Evolutionary conservation across 2,797 vertebrate species (phyloP), one percentile per base, ranked within the genome.

Genomic region (Gambelia wislizenii): DNA sequence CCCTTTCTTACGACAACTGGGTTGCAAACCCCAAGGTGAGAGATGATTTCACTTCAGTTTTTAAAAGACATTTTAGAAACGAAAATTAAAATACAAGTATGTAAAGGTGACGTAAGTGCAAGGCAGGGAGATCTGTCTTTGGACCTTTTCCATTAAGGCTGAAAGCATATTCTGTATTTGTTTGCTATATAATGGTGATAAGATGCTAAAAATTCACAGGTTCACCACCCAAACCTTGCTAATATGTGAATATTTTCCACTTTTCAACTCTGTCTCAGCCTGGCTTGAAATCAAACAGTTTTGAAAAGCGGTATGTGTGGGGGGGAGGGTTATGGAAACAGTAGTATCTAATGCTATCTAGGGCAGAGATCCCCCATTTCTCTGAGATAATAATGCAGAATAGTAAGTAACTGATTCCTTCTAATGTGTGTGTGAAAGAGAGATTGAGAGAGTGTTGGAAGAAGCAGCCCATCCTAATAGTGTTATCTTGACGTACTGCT

Each of bases 1-100:
- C 25, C 49, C 47, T 72, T 84, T 83, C 86, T 67, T 59, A 64
- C 61, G 83, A 80, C 64, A 59, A 42, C 72, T 86, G 33, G 47
- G 74, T 33, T 44, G 49, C 76, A 59, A 87, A 30, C 69, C 27
- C 89, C 20, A 87, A 78, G n/a, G 39, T 3, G 42, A 87, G n/a
- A 87, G 18, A 18, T 42, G 61, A 79, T 79, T 83, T 83, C 67
- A 85, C 42, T 52, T 33, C 52, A 61, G 25, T 18, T 89, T 78
- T 85, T 89, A 47, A 72, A 89, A 84, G 52, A 27, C 47, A 69
- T 47, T 69, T 74, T 27, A 36, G 42, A 22, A 33, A 39, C 22
- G n/a, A 25, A 54, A 54, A 79, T 69, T 54, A 36, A 61, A 47
- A 61, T 14, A 75, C 54, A 83, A 59, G 56, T 61, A 79, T 54